These are phyloP conservation scores for Sepiola atlantica DNA, from an alignment of 2,888 invertebrate genomes.

Conservation along the genomic window DNA sequence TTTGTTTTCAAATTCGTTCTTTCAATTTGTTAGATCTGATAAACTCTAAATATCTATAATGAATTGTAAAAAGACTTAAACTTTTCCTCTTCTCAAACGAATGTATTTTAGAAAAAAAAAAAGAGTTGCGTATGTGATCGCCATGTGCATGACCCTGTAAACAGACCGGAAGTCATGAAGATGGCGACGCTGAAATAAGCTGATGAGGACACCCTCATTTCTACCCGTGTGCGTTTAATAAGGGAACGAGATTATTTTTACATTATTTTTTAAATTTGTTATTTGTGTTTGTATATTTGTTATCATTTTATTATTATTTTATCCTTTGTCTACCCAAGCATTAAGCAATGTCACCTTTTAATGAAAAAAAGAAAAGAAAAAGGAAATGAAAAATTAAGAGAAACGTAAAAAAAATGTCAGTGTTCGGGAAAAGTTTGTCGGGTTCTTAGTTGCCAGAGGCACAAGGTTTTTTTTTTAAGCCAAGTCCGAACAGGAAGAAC, in stretches of 20 bases:
- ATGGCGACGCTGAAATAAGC: not conserved
- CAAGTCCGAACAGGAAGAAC: not conserved
- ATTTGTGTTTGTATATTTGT: not conserved
- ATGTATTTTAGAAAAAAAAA: not conserved
- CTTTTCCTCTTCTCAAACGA: not conserved
- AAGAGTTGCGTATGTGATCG: not conserved
- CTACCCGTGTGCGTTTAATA: conserved; percentile 20
- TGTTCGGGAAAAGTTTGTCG: not conserved
- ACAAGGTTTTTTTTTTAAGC: not conserved
- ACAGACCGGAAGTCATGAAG: conserved; percentile 3
- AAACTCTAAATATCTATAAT: too few relatives aligned
- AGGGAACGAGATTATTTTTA: not conserved
- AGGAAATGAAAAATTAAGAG: not conserved
- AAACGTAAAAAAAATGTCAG: not conserved
- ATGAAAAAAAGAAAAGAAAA: not conserved
- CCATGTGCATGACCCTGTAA: not conserved
- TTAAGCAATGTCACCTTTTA: not conserved
- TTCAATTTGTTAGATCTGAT: too few relatives aligned
- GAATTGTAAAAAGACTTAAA: not conserved
- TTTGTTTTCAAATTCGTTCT: too few relatives aligned
- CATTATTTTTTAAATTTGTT: too few relatives aligned
- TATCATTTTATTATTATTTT: not conserved
- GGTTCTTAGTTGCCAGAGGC: not conserved
- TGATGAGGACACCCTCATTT: not conserved
- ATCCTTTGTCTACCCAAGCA: not conserved